Conservation (phyloP, 2,888 invertebrate species). For the Linyphia triangularis region DNA sequence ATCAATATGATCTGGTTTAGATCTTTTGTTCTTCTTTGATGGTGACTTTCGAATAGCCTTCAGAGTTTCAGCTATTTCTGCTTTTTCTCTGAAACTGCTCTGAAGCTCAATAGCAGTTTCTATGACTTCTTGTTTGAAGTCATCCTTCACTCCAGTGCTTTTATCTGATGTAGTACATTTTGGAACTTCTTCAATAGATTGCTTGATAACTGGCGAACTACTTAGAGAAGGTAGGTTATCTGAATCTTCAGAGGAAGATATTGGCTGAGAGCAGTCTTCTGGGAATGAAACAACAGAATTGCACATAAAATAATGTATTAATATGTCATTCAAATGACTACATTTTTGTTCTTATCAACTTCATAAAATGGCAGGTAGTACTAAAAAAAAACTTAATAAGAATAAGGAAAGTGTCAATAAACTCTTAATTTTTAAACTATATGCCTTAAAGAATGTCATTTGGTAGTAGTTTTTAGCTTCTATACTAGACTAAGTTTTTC, state of each 20-base stretch:
- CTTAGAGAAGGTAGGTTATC: constrained; percentile 70
- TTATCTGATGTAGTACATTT: constrained; percentile 67
- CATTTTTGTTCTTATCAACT: too few relatives aligned
- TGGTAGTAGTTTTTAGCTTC: too few relatives aligned
- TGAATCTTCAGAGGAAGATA: constrained; percentile 71
- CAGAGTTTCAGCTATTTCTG: constrained; percentile 22
- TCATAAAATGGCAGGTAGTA: too few relatives aligned
- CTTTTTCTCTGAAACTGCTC: constrained; percentile 42
- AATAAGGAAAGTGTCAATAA: too few relatives aligned
- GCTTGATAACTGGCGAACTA: constrained; percentile 89
- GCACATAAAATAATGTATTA: too few relatives aligned
- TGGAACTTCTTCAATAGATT: constrained; percentile 89
- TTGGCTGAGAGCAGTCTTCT: constrained; percentile 51
- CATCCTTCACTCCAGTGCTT: constrained; percentile 41
- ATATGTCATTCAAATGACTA: too few relatives aligned
- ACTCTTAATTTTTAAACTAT: too few relatives aligned
- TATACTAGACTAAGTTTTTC: too few relatives aligned
- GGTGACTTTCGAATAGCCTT: constrained; percentile 62
- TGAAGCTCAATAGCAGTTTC: constrained; percentile 23
- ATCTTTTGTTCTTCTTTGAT: constrained; percentile 40
- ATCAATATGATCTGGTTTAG: constrained; percentile 48
- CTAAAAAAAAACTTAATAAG: too few relatives aligned
- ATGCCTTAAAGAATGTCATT: too few relatives aligned
- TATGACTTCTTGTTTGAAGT: constrained; percentile 31
- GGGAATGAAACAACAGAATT: background rate